Evolutionary conservation across 2,888 invertebrate genomes (phyloP).

Genomic region (Synergus umbraculus): DNA sequence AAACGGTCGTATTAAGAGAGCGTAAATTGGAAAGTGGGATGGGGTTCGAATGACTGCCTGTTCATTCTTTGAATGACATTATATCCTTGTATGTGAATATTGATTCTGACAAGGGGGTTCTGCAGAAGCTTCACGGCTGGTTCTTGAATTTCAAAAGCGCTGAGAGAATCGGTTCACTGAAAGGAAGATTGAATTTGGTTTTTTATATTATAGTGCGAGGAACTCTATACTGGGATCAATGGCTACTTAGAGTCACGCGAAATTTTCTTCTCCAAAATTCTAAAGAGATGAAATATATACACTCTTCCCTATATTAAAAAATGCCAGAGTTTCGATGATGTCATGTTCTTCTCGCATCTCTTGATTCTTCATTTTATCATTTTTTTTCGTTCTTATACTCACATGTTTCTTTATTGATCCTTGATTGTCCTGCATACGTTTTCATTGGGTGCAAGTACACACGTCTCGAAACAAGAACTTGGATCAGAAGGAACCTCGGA

Average conservation of each 20-base stretch:
- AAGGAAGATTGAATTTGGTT: background rate
- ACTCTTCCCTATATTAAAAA: background rate
- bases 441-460: conserved; percentile 40
- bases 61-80: conserved; percentile 30
- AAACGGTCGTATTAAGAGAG: conserved; percentile 37
- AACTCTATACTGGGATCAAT: too few relatives aligned
- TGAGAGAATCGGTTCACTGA: background rate
- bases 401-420: background rate
- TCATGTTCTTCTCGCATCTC: background rate
- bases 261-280: too few relatives aligned
- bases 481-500: conserved; percentile 38
- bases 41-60: background rate
- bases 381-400: background rate
- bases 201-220: background rate
- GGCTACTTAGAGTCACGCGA: too few relatives aligned
- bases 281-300: too few relatives aligned
- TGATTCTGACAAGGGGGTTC: conserved; percentile 2
- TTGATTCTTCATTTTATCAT: background rate
- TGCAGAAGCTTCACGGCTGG: background rate
- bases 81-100: conserved; percentile 6
- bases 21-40: background rate
- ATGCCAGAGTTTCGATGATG: background rate
- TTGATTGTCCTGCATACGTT: conserved; percentile 24
- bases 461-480: conserved; percentile 52
- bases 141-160: background rate